Evolutionary conservation across 2,113 vertebrate species (phyloP).

Genomic region (Xiphophorus hellerii): DNA sequence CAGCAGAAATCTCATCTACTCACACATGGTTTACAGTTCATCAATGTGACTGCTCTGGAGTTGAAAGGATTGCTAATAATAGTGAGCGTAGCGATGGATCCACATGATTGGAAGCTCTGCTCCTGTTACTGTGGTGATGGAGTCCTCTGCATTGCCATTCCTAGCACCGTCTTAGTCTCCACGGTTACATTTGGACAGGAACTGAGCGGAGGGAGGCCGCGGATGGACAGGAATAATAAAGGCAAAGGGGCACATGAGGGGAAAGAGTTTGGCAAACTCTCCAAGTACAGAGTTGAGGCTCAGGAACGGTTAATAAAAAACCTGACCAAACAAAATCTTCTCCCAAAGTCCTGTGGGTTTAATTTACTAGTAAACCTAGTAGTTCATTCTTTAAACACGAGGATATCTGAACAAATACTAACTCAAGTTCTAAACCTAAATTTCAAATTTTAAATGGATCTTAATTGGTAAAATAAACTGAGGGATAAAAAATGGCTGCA

Average conservation of each 20-base stretch:
- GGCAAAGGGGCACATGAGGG: conserved; percentile 21
- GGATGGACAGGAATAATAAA: conserved; percentile 56
- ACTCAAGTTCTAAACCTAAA: not conserved
- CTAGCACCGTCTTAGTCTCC: conserved; percentile 55
- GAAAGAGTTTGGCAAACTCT: conserved; percentile 22
- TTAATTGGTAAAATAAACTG: not conserved
- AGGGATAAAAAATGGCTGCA: not conserved
- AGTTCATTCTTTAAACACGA: not conserved
- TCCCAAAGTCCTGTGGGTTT: not conserved
- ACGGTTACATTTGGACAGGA: conserved; percentile 47
- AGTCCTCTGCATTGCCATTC: conserved; percentile 47
- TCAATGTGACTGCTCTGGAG: conserved; percentile 2
- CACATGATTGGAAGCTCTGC: conserved; percentile 36
- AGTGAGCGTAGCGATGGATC: conserved; percentile 27
- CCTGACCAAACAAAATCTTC: not conserved
- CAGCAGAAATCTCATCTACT: not conserved
- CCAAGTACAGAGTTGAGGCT: conserved; percentile 7
- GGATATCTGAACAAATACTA: not conserved
- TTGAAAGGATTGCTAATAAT: conserved; percentile 30
- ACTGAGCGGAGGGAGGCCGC: conserved; percentile 12
- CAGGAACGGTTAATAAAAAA: not conserved
- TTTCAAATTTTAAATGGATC: not conserved
- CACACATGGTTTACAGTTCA: not conserved
- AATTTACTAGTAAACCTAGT: not conserved
- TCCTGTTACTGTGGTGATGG: conserved; percentile 57